Conservation (phyloP, 1,140 invertebrate species). For the Pollicipes pollicipes region DNA sequence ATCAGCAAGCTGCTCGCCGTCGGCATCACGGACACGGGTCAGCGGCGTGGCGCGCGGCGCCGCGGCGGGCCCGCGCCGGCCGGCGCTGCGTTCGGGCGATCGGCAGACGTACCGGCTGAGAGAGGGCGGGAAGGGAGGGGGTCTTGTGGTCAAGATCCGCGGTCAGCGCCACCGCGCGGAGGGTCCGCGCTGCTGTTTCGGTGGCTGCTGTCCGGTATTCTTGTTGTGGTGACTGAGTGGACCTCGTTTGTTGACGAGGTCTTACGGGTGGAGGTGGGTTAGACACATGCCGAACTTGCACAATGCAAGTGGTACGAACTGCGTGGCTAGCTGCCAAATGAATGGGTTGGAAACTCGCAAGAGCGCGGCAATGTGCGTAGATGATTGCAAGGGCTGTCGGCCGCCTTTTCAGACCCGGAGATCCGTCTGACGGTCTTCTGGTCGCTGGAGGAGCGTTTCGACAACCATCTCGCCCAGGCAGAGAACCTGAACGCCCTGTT, state of each 20-base stretch:
- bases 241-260: background rate
- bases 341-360: too few species aligned
- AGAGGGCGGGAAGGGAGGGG: too few species aligned
- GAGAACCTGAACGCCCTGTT: constrained; percentile 86
- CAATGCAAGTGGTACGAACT: constrained; percentile 3
- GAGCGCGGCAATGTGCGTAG: background rate
- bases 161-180: too few species aligned
- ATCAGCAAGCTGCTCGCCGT: constrained; percentile 75
- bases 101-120: too few species aligned
- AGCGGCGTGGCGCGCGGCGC: background rate
- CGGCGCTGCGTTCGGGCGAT: background rate
- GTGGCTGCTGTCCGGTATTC: too few species aligned
- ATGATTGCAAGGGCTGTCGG: background rate
- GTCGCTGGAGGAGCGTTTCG: constrained; percentile 83
- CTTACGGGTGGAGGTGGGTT: constrained; percentile 5
- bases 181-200: too few species aligned
- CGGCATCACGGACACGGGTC: constrained; percentile 79
- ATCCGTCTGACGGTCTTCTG: constrained; percentile 83
- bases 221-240: too few species aligned
- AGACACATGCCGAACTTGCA: background rate
- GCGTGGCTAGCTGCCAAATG: too few species aligned
- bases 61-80: too few species aligned
- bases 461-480: constrained; percentile 83
- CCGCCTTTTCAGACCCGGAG: constrained; percentile 50
- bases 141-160: too few species aligned